Conservation (phyloP, 1,140 invertebrate species). For the Ridgeia piscesae region DNA sequence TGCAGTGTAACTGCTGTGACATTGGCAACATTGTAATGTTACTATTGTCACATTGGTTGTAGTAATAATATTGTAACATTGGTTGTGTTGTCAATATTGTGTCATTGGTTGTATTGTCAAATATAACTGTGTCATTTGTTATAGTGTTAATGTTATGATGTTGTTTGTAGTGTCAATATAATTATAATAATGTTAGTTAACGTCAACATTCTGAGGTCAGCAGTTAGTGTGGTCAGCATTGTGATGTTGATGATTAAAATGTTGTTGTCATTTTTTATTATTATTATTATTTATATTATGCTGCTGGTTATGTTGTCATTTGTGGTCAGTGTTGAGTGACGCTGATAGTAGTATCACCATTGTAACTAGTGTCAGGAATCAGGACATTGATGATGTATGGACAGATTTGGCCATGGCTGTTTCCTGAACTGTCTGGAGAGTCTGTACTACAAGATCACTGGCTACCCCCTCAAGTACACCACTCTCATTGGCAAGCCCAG, state of each 20-base stretch:
- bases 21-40: not conserved
- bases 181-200: not conserved
- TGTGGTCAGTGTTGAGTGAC: not conserved
- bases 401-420: slow-evolving; percentile 56
- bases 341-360: not conserved
- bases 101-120: not conserved
- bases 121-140: not conserved
- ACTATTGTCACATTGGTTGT: not conserved
- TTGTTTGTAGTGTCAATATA: not conserved
- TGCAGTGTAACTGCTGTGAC: not conserved
- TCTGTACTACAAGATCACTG: slow-evolving; percentile 58
- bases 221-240: not conserved
- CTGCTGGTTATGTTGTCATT: too few species aligned
- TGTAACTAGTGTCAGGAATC: not conserved
- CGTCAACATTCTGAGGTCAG: not conserved
- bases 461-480: slow-evolving; percentile 51
- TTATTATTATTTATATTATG: too few species aligned
- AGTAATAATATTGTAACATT: not conserved
- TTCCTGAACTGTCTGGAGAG: slow-evolving; percentile 55
- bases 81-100: not conserved
- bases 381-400: not conserved
- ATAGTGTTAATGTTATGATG: not conserved
- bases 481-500: slow-evolving; percentile 57
- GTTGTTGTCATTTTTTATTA: not conserved
- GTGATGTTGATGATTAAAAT: not conserved